Percentiles rank a stretch among this genome's conserved stretches.
Conservation (phyloP, 2,888 invertebrate genomes). For the Gasteruption jaculator region DNA sequence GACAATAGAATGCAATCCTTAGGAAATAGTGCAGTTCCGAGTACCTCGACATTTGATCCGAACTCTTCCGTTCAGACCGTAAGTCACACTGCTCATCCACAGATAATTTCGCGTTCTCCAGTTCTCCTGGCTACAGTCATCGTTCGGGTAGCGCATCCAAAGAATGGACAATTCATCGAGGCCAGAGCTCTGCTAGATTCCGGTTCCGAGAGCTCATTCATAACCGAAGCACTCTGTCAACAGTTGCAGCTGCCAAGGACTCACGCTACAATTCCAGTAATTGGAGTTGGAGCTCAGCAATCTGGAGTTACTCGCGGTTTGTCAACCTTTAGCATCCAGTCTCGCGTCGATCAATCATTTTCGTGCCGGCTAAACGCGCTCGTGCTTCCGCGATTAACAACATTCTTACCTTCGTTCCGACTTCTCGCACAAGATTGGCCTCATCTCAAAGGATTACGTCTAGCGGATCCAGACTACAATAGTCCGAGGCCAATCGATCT, state of each 20-base stretch:
- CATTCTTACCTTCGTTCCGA: slow-evolving; percentile 13
- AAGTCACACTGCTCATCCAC: neutral
- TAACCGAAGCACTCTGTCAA: slow-evolving; percentile 6
- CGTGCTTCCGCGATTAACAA: slow-evolving; percentile 12
- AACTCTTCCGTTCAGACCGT: neutral
- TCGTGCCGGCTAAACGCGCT: slow-evolving; percentile 7
- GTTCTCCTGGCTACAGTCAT: too few species aligned
- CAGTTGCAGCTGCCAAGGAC: neutral
- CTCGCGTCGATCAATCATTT: slow-evolving; percentile 9
- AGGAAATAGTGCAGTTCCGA: neutral
- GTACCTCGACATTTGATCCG: neutral
- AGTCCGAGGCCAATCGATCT: slow-evolving; percentile 13
- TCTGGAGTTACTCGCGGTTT: slow-evolving; percentile 10
- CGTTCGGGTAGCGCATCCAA: too few species aligned
- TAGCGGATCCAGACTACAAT: slow-evolving; percentile 13
- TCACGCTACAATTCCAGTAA: too few species aligned
- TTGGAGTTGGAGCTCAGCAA: slow-evolving; percentile 11
- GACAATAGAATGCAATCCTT: neutral
- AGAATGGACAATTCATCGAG: neutral
- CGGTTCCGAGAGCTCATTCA: slow-evolving; percentile 10
- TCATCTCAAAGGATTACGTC: slow-evolving; percentile 9
- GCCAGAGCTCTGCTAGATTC: slow-evolving; percentile 11
- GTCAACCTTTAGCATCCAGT: slow-evolving; percentile 11
- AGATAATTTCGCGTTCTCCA: neutral
- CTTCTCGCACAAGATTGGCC: slow-evolving; percentile 11